Base-by-base conservation (phyloP, 2,888 invertebrate species). In the Neelides folsomi region DNA sequence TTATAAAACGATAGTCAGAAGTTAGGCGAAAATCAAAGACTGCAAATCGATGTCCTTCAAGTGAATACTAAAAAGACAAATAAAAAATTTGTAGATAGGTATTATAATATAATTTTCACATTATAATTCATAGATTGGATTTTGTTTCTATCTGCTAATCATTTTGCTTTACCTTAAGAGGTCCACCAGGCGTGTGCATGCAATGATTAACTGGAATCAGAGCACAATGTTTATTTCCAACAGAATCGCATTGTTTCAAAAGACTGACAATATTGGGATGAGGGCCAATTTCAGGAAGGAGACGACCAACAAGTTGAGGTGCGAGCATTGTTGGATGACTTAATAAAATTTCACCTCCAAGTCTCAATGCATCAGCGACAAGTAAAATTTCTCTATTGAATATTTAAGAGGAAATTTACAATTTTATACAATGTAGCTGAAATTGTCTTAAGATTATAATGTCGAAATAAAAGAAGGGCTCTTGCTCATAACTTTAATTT, bases 11-110 rank as follows among this genome's bases (percentile, higher is more conserved):
- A 66, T 81, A 83, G 71, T 94, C 92, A 0, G 86, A 83, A 7
- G 92, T 92, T 20, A 94, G 71, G 10, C 85, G 82, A 69, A 92
- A 88, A 1, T 85, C 89, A 70, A 94, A 94, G 0, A 94, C 90
- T 0, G 95, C 97, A 68, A 97, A 98, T 68, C 92, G 93, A 71
- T 98, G 97, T 1, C 95, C 97, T 74, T 97, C 97, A 42, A 97
- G 72, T 0, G 95, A 95, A 69, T 93, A 97, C 83, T 88, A 71
- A 6, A 73, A 52, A 16, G 7, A 42, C 12, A 27, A 27, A 5
- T 5, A 39, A 27, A 27, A 27, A n/a, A n/a, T n/a, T n/a, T n/a
- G n/a, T n/a, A n/a, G n/a, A n/a, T n/a, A n/a, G n/a, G n/a, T n/a
- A n/a, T n/a, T n/a, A n/a, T n/a, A n/a, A n/a, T n/a, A n/a, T n/a